phyloP scores from a whole-genome alignment of 2,888 invertebrate species.

The Trypoxylon attenuatum region DNA sequence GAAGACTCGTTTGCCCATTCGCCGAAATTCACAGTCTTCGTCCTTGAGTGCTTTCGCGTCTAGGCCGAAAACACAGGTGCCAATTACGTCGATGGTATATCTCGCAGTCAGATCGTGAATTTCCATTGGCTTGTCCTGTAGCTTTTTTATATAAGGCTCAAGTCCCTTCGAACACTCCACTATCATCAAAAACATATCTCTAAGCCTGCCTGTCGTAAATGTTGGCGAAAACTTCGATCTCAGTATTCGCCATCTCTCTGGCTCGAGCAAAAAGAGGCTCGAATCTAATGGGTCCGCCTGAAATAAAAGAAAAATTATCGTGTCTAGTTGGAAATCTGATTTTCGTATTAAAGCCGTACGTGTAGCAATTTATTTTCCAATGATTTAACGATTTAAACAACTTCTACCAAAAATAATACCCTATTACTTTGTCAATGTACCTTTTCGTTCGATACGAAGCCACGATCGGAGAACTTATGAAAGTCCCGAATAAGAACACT shows the following conservation, averaged over 20 bases:
- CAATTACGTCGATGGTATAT: slow-evolving; percentile 75
- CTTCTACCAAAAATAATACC: too few relatives aligned
- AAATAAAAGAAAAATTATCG: slow-evolving; percentile 25
- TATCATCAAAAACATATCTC: slow-evolving; percentile 74
- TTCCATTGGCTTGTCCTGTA: slow-evolving; percentile 51
- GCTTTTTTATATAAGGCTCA: slow-evolving; percentile 56
- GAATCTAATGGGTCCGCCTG: slow-evolving; percentile 66
- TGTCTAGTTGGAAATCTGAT: too few relatives aligned
- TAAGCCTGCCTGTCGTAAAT: slow-evolving; percentile 76
- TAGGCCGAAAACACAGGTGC: slow-evolving; percentile 74
- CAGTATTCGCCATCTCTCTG: slow-evolving; percentile 73
- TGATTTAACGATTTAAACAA: too few relatives aligned
- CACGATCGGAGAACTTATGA: slow-evolving; percentile 62
- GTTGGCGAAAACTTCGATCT: slow-evolving; percentile 74
- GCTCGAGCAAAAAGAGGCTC: slow-evolving; percentile 69
- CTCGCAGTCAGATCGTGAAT: slow-evolving; percentile 68
- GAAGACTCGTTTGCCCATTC: slow-evolving; percentile 67
- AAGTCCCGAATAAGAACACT: slow-evolving; percentile 74
- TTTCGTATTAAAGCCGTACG: too few relatives aligned
- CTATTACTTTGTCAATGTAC: too few relatives aligned
- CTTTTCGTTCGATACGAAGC: slow-evolving; percentile 63
- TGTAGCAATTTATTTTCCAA: too few relatives aligned
- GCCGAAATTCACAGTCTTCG: slow-evolving; percentile 69
- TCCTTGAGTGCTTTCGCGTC: slow-evolving; percentile 70
- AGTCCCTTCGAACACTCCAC: slow-evolving; percentile 68